Conservation (phyloP, 2,113 vertebrate genomes). For the Oophaga pumilio region DNA sequence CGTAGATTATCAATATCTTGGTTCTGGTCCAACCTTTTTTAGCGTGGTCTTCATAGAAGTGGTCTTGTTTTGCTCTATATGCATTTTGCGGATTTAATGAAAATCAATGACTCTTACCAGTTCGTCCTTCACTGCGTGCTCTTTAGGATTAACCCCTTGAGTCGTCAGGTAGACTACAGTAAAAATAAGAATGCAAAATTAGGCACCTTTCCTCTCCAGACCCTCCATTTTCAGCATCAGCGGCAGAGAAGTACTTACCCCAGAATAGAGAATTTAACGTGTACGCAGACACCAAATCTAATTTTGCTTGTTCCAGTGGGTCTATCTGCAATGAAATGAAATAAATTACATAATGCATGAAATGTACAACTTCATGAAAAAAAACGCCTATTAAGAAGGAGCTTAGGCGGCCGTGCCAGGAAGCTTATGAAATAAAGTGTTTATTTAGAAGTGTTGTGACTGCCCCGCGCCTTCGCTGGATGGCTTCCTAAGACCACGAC, state of each 20-base stretch:
- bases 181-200: constrained; percentile 60
- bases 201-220: neutral
- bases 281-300: constrained; percentile 94
- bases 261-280: constrained; percentile 95
- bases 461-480: constrained; percentile 7
- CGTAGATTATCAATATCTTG: too few relatives aligned
- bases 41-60: too few relatives aligned
- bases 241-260: constrained; percentile 78
- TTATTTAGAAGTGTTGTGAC: constrained; percentile 17
- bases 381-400: neutral
- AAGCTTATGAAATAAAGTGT: constrained; percentile 17
- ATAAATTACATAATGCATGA: neutral
- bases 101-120: constrained; percentile 75
- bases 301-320: constrained; percentile 92
- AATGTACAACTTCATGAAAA: neutral
- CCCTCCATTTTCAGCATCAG: neutral
- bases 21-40: too few relatives aligned
- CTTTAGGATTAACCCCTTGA: constrained; percentile 92
- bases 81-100: neutral
- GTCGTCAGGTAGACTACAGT: constrained; percentile 88
- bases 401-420: neutral
- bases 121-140: constrained; percentile 95
- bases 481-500: neutral
- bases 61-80: neutral
- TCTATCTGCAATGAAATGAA: constrained; percentile 77